Evolutionary conservation across 2,888 invertebrate species (phyloP).

Genomic region (Megaustenia siamemsis): DNA sequence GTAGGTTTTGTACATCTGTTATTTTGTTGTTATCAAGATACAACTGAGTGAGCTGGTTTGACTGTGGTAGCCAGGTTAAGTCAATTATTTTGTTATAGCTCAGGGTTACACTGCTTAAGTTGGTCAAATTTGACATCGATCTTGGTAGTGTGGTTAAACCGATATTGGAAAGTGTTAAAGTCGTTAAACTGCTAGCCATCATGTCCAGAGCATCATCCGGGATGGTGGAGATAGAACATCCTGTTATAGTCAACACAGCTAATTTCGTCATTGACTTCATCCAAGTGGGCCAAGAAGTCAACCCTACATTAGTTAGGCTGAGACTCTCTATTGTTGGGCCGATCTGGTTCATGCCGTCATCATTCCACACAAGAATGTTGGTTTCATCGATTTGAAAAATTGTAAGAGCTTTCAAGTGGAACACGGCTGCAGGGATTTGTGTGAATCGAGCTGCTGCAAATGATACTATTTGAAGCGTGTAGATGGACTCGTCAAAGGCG

Average conservation of each 20-base stretch:
- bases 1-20: not conserved
- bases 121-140: not conserved
- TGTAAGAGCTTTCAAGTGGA: not conserved
- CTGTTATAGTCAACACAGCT: not conserved
- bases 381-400: not conserved
- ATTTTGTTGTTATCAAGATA: not conserved
- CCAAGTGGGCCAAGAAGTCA: not conserved
- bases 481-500: not conserved
- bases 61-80: not conserved
- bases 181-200: not conserved
- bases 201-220: not conserved
- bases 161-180: not conserved
- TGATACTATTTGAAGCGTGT: not conserved
- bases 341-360: not conserved
- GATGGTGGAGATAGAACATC: not conserved
- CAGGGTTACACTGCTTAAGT: not conserved
- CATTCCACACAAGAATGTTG: not conserved
- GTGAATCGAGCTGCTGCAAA: not conserved
- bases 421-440: not conserved
- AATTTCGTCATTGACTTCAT: not conserved
- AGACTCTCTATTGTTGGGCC: not conserved
- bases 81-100: not conserved
- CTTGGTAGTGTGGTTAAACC: not conserved
- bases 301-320: not conserved
- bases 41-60: not conserved